Conservation (phyloP, 2,797 vertebrate genomes). For the Centropyge bicolor region DNA sequence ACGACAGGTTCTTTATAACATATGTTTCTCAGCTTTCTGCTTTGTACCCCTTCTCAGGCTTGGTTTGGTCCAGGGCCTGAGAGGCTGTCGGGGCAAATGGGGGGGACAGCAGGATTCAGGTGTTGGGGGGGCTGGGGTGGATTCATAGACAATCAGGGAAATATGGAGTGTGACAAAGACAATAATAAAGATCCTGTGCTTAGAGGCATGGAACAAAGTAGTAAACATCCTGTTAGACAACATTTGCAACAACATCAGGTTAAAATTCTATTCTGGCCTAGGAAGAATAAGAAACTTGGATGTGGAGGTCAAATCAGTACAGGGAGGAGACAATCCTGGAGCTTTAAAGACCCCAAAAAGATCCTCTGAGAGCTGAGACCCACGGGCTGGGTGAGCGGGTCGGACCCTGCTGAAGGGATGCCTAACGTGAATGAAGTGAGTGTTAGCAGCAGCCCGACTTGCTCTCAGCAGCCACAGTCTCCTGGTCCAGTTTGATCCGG, state of each 20-base stretch:
- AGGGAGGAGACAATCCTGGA: conserved; percentile 49
- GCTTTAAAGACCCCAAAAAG: conserved; percentile 45
- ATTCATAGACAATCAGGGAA: conserved; percentile 21
- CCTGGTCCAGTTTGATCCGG: conserved; percentile 91
- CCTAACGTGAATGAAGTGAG: conserved; percentile 53
- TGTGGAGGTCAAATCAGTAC: conserved; percentile 50
- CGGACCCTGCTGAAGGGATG: conserved; percentile 41
- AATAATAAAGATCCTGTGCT: conserved; percentile 12
- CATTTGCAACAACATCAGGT: conserved; percentile 18
- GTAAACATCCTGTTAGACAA: conserved; percentile 6
- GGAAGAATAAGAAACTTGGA: conserved; percentile 26
- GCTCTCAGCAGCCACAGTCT: conserved; percentile 88
- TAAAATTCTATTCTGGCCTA: conserved; percentile 37
- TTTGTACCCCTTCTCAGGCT: conserved; percentile 6
- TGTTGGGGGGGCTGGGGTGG: not conserved
- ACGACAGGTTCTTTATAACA: conserved; percentile 25
- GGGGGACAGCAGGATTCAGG: not conserved
- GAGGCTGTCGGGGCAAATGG: conserved; percentile 13
- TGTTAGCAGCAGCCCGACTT: conserved; percentile 95
- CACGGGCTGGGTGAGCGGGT: conserved; percentile 35
- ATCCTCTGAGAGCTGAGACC: conserved; percentile 53
- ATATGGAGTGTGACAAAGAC: conserved; percentile 12
- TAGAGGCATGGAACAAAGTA: conserved; percentile 6
- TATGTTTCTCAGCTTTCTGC: conserved; percentile 20
- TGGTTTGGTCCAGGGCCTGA: conserved; percentile 26